A percentile compares a stretch with the other conserved stretches of the same genome.
These are phyloP conservation scores for Erythrocercus mccallii DNA, from an alignment of 2,113 vertebrate species.

Conservation along the genomic window DNA sequence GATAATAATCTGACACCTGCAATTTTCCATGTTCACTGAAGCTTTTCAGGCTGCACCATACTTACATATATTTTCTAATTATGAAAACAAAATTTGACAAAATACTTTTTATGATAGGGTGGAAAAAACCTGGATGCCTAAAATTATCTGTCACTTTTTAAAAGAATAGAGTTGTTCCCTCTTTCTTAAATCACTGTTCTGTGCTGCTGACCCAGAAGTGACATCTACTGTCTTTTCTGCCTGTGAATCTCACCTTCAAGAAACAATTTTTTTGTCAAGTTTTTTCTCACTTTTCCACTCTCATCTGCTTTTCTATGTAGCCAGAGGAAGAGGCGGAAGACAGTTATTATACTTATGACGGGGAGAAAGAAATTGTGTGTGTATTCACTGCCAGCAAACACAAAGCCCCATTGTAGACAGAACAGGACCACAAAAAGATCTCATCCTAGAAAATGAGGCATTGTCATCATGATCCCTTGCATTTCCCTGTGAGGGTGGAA, in stretches of 20 bases:
- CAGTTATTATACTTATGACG: not conserved
- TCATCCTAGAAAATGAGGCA: not conserved
- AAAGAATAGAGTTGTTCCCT: slow-evolving; percentile 5
- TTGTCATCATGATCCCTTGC: not conserved
- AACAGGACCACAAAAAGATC: not conserved
- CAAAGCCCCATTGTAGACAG: not conserved
- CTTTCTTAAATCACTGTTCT: not conserved
- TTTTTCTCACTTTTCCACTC: slow-evolving; percentile 45
- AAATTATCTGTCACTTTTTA: not conserved
- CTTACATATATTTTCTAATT: slow-evolving; percentile 3
- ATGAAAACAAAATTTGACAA: not conserved
- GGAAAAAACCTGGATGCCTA: not conserved
- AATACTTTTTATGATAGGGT: not conserved
- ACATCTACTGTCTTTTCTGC: slow-evolving; percentile 3
- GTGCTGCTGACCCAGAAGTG: not conserved
- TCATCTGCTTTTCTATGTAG: not conserved
- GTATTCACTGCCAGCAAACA: not conserved
- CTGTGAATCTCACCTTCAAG: not conserved
- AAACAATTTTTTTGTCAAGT: slow-evolving; percentile 9
- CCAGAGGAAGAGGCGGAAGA: not conserved
- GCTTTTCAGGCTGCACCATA: not conserved
- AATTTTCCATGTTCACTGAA: not conserved
- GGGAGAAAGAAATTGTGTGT: not conserved
- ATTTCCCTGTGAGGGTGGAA: not conserved
- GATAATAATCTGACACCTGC: not conserved